Evolutionary conservation across 2,888 invertebrate genomes (phyloP), one percentile per base, ranked within the genome.

Genomic region (Hedya salicella): DNA sequence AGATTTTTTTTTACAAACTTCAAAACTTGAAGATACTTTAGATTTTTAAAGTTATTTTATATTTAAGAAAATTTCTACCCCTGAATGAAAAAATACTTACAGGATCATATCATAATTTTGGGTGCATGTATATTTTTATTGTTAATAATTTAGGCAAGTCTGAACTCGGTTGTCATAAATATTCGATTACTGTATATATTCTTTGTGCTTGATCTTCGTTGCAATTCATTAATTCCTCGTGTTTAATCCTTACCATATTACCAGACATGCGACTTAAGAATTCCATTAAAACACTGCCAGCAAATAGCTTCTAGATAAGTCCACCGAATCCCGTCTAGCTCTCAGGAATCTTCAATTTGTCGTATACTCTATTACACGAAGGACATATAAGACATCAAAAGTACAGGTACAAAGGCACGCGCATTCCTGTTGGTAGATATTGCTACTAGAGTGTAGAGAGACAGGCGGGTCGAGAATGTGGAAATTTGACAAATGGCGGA

Each of bases 391-490:
- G 30, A 39, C 57, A 44, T 57, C 56, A 59, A 64, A 59, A 62
- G 63, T 53, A 57, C 57, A 62, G 57, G 53, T 48, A 64, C 50
- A 62, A 53, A 57, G 62, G 46, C 50, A 49, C 21, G 44, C 30
- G 49, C 62, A 57, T 65, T 65, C 60, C 44, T 39, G 36, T 53
- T 63, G 56, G 30, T 63, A 66, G 70, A 74, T 75, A 76, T 75
- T 75, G 72, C 73, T 69, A 70, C 72, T 71, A 66, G 70, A 25
- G 25, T 25, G 5, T 25, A 25, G 25, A 25, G 25, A 73, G 66
- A 13, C 42, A 40, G 44, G 52, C 71, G 48, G 67, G 68, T 70
- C 63, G 61, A 68, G 69, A 67, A 69, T 73, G 72, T 70, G 68
- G 71, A 69, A 73, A 75, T 72, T 13, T 16, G 16, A 19, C 11